Conservation (phyloP, 2,113 vertebrate genomes). For the Scatophagus argus region DNA sequence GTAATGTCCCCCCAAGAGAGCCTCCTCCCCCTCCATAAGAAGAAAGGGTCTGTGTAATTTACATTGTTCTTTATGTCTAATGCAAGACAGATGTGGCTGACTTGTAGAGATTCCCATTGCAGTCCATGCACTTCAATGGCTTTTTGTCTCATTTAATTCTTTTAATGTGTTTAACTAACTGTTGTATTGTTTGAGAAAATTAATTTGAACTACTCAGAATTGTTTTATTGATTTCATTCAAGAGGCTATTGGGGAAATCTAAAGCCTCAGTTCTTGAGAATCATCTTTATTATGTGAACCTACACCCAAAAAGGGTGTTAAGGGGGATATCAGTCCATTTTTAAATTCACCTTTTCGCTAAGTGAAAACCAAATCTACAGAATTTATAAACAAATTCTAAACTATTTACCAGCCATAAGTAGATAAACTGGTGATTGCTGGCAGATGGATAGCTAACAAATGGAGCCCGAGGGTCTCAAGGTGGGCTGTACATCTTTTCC, state of each 20-base stretch:
- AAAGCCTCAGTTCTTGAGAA: background rate
- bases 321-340: background rate
- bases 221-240: background rate
- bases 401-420: background rate
- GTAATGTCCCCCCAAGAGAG: slow-evolving; percentile 77
- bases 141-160: slow-evolving; percentile 36
- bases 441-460: background rate
- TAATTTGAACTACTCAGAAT: background rate
- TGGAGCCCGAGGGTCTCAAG: background rate
- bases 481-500: background rate
- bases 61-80: slow-evolving; percentile 83
- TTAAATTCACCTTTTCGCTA: background rate
- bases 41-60: slow-evolving; percentile 69
- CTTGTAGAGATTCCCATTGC: slow-evolving; percentile 62
- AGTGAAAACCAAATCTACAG: background rate
- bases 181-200: background rate
- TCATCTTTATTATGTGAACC: background rate
- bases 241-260: background rate
- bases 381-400: too few relatives aligned
- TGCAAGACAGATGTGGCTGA: slow-evolving; percentile 80
- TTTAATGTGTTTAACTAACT: slow-evolving; percentile 13
- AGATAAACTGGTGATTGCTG: background rate
- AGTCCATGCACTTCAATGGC: slow-evolving; percentile 46
- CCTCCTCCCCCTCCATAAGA: slow-evolving; percentile 67
- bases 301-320: background rate